Evolutionary conservation across 1,140 invertebrate genomes (phyloP).

Genomic region (Plodia interpunctella): DNA sequence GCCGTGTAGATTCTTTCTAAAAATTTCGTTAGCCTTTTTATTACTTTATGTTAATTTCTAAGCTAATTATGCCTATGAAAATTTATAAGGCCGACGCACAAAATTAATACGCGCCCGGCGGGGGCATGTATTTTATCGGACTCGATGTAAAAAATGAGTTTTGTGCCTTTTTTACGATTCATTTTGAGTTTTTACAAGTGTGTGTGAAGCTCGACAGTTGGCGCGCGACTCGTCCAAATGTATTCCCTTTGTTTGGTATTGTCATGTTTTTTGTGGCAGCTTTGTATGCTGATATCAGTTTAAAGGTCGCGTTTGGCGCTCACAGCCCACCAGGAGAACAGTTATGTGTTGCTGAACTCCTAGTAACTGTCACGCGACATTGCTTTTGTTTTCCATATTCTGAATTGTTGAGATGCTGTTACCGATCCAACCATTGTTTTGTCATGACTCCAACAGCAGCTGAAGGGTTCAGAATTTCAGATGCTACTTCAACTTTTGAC

Average conservation of each 20-base stretch:
- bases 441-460: background rate
- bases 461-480: background rate
- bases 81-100: conserved; percentile 66
- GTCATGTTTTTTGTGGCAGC: conserved; percentile 24
- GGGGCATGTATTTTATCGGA: conserved; percentile 62
- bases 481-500: background rate
- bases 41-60: conserved; percentile 75
- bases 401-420: conserved; percentile 5
- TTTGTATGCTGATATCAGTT: conserved; percentile 50
- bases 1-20: conserved; percentile 62
- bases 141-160: conserved; percentile 46
- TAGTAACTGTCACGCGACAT: conserved; percentile 8
- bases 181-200: conserved; percentile 45
- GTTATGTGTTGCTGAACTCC: conserved; percentile 23
- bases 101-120: conserved; percentile 65
- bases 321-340: conserved; percentile 17
- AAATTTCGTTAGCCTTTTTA: conserved; percentile 73
- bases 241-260: conserved; percentile 56
- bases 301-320: conserved; percentile 43
- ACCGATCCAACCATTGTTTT: conserved; percentile 1
- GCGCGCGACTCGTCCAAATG: conserved; percentile 48
- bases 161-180: conserved; percentile 55
- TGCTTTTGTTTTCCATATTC: conserved; percentile 6
- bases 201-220: conserved; percentile 55
- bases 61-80: conserved; percentile 76